Percentiles rank a stretch among this genome's conserved stretches.
These are phyloP conservation scores for Achlya flavicornis DNA, from an alignment of 2,888 invertebrate genomes.

Conservation along the genomic window DNA sequence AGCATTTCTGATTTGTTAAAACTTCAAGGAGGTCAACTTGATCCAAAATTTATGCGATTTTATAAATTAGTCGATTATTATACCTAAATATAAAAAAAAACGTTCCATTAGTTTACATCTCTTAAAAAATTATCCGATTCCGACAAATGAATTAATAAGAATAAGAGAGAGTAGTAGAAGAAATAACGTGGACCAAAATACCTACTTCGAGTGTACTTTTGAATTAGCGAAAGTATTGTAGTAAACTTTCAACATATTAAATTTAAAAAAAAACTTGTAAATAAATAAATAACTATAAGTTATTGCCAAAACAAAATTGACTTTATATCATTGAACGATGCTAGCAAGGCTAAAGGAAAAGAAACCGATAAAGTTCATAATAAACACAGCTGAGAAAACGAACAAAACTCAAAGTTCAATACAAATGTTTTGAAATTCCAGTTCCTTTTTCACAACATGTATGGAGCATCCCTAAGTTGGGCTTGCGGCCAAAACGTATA, in stretches of 20 bases:
- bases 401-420: constrained; percentile 21
- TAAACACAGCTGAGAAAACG: constrained; percentile 7
- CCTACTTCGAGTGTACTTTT: constrained; percentile 27
- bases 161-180: constrained; percentile 7
- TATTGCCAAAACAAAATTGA: constrained; percentile 22
- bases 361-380: background rate
- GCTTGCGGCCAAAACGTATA: constrained; percentile 66
- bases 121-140: background rate
- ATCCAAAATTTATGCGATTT: constrained; percentile 35
- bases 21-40: constrained; percentile 30
- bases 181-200: constrained; percentile 26
- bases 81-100: background rate
- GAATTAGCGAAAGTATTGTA: constrained; percentile 48
- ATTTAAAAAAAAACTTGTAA: background rate
- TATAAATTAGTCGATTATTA: constrained; percentile 15
- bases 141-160: background rate
- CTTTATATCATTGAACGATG: constrained; percentile 25
- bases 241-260: constrained; percentile 42
- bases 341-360: background rate
- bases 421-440: constrained; percentile 31
- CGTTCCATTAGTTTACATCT: background rate
- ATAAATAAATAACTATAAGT: constrained; percentile 16
- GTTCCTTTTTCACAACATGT: constrained; percentile 41
- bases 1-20: constrained; percentile 22
- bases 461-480: constrained; percentile 60